Percentiles rank a stretch among this genome's conserved stretches.
These are phyloP conservation scores for Pollenia amentaria DNA, from an alignment of 2,888 invertebrate genomes.

Conservation along the genomic window DNA sequence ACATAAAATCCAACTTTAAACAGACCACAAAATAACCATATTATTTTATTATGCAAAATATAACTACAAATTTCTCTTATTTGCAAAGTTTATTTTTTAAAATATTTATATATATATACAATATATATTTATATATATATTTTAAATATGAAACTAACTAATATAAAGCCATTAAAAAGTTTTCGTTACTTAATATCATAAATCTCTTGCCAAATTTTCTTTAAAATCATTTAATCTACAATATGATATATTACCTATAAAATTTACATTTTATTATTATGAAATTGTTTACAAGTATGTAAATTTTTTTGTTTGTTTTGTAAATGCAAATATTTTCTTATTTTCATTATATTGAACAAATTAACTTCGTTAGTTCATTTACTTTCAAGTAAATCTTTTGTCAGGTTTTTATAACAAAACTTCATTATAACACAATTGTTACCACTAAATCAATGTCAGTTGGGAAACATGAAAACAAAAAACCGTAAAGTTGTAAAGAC, in stretches of 20 bases:
- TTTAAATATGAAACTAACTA: too few relatives aligned
- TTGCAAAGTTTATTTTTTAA: too few relatives aligned
- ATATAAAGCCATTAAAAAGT: too few relatives aligned
- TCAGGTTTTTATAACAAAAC: slow-evolving; percentile 13
- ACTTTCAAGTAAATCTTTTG: slow-evolving; percentile 45
- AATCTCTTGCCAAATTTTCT: not conserved
- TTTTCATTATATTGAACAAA: slow-evolving; percentile 18
- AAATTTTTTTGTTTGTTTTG: not conserved
- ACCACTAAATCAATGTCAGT: slow-evolving; percentile 50
- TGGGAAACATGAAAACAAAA: slow-evolving; percentile 25
- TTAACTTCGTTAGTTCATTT: slow-evolving; percentile 40
- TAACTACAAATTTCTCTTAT: too few relatives aligned
- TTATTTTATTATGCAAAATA: too few relatives aligned
- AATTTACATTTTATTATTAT: slow-evolving; percentile 33
- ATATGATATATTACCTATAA: slow-evolving; percentile 11
- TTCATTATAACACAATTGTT: slow-evolving; percentile 29
- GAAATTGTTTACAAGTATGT: not conserved
- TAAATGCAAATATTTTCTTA: not conserved
- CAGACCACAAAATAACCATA: too few relatives aligned
- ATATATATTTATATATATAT: too few relatives aligned
- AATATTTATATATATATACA: too few relatives aligned
- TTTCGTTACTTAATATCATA: not conserved
- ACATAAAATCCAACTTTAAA: not conserved
- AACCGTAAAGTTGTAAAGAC: not conserved
- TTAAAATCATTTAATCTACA: not conserved